These are phyloP conservation scores for Poecilia latipinna DNA, from an alignment of 2,113 vertebrate species.

Conservation along the genomic window DNA sequence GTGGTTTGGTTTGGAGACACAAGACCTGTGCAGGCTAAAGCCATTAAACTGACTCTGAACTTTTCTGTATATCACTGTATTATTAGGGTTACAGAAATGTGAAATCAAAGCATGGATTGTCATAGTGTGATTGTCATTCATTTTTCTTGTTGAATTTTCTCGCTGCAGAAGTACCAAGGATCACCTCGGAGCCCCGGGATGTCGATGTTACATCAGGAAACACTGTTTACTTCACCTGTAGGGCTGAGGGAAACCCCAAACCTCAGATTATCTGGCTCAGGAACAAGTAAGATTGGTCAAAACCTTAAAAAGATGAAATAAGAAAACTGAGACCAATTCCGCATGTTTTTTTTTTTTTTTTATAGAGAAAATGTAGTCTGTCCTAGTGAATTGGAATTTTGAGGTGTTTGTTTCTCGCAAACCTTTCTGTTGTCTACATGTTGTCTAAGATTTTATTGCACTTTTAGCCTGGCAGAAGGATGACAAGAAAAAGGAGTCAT, in stretches of 20 bases:
- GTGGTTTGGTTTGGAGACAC: too few species aligned
- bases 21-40: too few species aligned
- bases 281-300: conserved; percentile 88
- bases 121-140: not conserved
- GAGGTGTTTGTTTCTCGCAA: too few species aligned
- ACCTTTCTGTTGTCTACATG: too few species aligned
- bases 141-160: conserved; percentile 36
- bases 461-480: too few species aligned
- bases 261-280: conserved; percentile 99
- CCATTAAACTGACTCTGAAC: too few species aligned
- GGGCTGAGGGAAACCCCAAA: conserved; percentile 98
- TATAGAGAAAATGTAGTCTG: too few species aligned
- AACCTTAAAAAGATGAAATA: not conserved
- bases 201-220: conserved; percentile 96
- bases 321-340: not conserved
- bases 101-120: too few species aligned
- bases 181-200: conserved; percentile 97
- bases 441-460: too few species aligned
- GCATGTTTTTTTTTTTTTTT: not conserved
- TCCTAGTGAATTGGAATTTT: not conserved
- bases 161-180: conserved; percentile 90
- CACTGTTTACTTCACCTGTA: conserved; percentile 98
- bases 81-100: too few species aligned
- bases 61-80: too few species aligned
- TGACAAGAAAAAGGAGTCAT: too few species aligned